Conservation (phyloP, 2,797 vertebrate genomes). For the Microtus californicus region DNA sequence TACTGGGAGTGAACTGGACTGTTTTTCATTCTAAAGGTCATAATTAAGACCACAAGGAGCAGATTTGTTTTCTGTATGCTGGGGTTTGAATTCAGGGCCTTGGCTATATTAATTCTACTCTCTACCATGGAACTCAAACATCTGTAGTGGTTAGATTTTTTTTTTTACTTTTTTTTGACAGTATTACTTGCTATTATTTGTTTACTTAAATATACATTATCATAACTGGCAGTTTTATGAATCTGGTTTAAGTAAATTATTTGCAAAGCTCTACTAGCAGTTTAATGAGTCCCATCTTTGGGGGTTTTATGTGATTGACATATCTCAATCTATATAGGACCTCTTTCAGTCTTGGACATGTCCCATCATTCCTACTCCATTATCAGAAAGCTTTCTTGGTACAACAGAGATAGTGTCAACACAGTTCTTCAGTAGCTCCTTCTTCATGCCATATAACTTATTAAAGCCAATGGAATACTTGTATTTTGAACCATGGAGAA, state of each 20-base stretch:
- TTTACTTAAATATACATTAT: conserved; percentile 40
- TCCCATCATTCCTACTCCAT: not conserved
- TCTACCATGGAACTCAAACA: not conserved
- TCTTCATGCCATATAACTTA: not conserved
- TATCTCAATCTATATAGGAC: not conserved
- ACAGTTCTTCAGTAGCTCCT: not conserved
- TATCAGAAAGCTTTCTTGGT: not conserved
- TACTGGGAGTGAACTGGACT: not conserved
- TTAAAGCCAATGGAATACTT: not conserved
- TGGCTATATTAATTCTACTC: not conserved
- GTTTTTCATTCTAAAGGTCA: conserved; percentile 7
- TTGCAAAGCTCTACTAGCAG: conserved; percentile 20
- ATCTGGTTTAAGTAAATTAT: conserved; percentile 26
- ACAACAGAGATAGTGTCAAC: not conserved
- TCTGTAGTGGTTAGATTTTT: not conserved
- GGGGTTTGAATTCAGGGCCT: not conserved
- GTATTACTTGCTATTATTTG: not conserved
- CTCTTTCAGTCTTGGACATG: not conserved
- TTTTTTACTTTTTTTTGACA: not conserved
- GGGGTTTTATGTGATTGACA: not conserved
- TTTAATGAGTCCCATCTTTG: not conserved
- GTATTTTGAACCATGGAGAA: not conserved
- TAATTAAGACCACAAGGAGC: not conserved
- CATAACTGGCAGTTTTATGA: not conserved
- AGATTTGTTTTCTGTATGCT: not conserved